Evolutionary conservation across 2,888 invertebrate species (phyloP).

Genomic region (Drosophila mulleri): DNA sequence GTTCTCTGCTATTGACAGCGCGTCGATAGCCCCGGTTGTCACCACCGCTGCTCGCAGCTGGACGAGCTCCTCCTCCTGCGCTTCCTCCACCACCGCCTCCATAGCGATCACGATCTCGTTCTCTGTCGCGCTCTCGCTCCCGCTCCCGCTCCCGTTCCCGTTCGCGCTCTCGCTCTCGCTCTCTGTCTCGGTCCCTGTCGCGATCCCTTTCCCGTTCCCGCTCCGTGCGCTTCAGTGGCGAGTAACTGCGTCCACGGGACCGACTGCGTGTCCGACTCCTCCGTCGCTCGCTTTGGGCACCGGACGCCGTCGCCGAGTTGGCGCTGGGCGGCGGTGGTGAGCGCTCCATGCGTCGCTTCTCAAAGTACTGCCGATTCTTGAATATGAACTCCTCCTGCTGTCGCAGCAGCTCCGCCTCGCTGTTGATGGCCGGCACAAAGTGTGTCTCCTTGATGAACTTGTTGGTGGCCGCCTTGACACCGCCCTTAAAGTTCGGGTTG

Average conservation of each 20-base stretch:
- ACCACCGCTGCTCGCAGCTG: constrained; percentile 24
- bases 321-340: constrained; percentile 73
- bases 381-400: constrained; percentile 85
- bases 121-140: constrained; percentile 58
- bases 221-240: constrained; percentile 79
- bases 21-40: constrained; percentile 75
- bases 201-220: constrained; percentile 69
- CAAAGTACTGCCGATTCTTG: constrained; percentile 84
- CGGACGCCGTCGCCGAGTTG: constrained; percentile 21
- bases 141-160: constrained; percentile 52
- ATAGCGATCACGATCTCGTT: constrained; percentile 53
- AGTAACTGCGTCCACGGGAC: constrained; percentile 84
- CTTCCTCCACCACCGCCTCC: constrained; percentile 25
- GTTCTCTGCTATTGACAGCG: constrained; percentile 68
- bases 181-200: constrained; percentile 69
- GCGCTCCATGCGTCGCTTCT: constrained; percentile 84
- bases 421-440: constrained; percentile 84
- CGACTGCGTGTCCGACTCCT: constrained; percentile 81
- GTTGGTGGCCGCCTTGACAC: constrained; percentile 85
- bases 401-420: constrained; percentile 84
- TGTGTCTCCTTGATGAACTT: constrained; percentile 85
- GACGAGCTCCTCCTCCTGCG: constrained; percentile 9
- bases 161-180: constrained; percentile 62
- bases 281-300: constrained; percentile 38
- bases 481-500: constrained; percentile 85